Percentiles rank a stretch among this genome's conserved stretches.
Evolutionary conservation across 1,140 invertebrate species (phyloP).

Genomic region (Andrena cerasifolii): DNA sequence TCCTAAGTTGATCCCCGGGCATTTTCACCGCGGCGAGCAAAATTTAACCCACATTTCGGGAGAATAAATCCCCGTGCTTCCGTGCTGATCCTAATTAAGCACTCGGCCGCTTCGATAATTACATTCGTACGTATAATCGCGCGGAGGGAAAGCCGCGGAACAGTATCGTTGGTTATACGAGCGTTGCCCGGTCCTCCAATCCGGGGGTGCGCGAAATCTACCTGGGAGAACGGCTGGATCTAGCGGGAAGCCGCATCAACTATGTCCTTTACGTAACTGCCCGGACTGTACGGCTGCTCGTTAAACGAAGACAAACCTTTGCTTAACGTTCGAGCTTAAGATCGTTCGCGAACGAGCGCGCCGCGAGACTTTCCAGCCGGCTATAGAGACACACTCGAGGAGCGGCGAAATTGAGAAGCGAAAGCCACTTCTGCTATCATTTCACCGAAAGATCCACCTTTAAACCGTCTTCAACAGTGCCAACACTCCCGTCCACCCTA

Average conservation of each 20-base stretch:
- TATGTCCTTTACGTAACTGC: constrained; percentile 28
- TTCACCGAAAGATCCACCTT: constrained; percentile 43
- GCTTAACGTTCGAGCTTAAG: constrained; percentile 48
- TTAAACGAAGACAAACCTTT: constrained; percentile 62
- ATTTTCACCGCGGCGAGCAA: background rate
- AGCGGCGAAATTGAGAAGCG: constrained; percentile 46
- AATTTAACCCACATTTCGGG: constrained; percentile 8
- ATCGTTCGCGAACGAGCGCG: constrained; percentile 46
- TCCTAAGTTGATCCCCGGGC: background rate
- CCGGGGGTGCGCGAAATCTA: constrained; percentile 12
- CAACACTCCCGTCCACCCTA: constrained; percentile 19
- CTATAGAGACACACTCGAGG: constrained; percentile 37
- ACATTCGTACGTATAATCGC: background rate
- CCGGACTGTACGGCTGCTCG: constrained; percentile 16
- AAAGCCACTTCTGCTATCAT: constrained; percentile 49
- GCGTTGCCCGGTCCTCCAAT: background rate
- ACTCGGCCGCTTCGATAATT: constrained; percentile 18
- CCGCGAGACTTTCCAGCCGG: constrained; percentile 5
- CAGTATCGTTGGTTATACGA: constrained; percentile 19
- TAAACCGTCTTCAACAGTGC: constrained; percentile 30
- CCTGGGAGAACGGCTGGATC: constrained; percentile 3
- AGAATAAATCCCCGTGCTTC: background rate
- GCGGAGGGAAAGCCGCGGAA: background rate
- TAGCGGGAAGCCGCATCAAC: constrained; percentile 30
- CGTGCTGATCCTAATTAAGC: constrained; percentile 9